Base-by-base conservation (phyloP, 2,888 invertebrate species). In the Chaetoderma sp. region DNA sequence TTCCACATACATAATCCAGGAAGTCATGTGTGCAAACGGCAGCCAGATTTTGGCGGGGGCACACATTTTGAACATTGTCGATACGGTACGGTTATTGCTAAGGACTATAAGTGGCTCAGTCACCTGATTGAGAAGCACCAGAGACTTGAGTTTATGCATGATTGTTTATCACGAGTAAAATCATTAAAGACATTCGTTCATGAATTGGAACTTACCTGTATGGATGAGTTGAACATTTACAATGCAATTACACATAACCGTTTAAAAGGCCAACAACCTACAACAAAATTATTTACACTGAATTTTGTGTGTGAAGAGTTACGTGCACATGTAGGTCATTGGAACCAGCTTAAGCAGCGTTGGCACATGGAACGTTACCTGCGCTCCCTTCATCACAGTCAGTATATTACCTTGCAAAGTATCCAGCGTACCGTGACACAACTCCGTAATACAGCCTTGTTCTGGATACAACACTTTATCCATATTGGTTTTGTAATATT, bases 281-380 rank as follows among this genome's bases (percentile, higher is more conserved):
- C 50, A 25, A 83, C 81, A 56, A 83, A 84, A 59, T 73, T 85
- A 36, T 83, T 79, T 60, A 79, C 78, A 65, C 70, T 85, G 47
- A 82, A 81, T 58, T 78, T 79, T 1, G 68, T 85, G n/a, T 85
- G 84, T 75, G 85, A 85, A 63, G 84, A 85, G 63, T 68, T 85
- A 27, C 70, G 85, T 0, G 73, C 82, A 16, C 83, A 83, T 63
- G 79, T 81, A 28, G 80, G 79, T 30, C 83, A 84, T 63, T 84
- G 84, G 83, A 83, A 83, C 68, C 81, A 80, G 44, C 77, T 84
- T 32, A 83, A 83, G 66, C 84, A 84, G 67, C 71, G 78, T 25
- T 66, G 81, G 33, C 81, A 83, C 66, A 79, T 80, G 8, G 79
- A 78, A 60, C 71, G 72, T 18, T 83, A 82, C 81, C 74, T 83